Evolutionary conservation across 2,888 invertebrate species (phyloP), one percentile per base, ranked within the genome.

Genomic region (Athalia cordata): DNA sequence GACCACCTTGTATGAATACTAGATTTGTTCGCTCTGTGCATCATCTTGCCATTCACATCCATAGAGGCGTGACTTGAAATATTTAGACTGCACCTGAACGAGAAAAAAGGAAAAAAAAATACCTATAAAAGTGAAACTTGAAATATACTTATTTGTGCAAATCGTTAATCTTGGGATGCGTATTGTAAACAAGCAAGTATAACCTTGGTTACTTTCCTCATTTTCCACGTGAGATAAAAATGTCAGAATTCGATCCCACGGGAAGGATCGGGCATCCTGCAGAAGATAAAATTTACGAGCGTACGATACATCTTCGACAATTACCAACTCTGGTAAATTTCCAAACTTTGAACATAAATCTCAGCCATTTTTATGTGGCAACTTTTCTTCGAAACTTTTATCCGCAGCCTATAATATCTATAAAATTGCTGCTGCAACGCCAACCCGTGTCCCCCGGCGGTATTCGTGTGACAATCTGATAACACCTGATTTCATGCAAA

Each of bases 261-360:
- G 81, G 81, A 82, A 79, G 82, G 85, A 82, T 82, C 80, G 82
- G 80, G 81, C 79, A 82, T 80, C 77, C 66, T 70, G 79, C 78
- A 80, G 62, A 62, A 75, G 86, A 85, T 86, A 86, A 85, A 86
- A 86, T 82, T 85, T 82, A 81, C 80, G 77, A 77, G 80, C 67
- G 74, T 80, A 81, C 84, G 83, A 86, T 86, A 86, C 84, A 84
- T 86, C 86, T 85, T 82, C 81, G 84, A 84, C 85, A 86, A 86
- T 86, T 86, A 86, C 86, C 82, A 81, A 80, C 84, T 82, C 84
- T 83, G 81, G 83, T 80, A 82, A 80, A 77, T 80, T 79, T 77
- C 70, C 80, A 81, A 87, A 87, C 85, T 87, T 87, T 84, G 79
- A 82, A 81, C 87, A 85, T 87, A 87, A 87, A 87, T 86, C 84